Percentiles rank a stretch among this genome's conserved stretches.
These are phyloP conservation scores for Toxotes lorentzi DNA, from an alignment of 2,797 vertebrate genomes.

Conservation along the genomic window DNA sequence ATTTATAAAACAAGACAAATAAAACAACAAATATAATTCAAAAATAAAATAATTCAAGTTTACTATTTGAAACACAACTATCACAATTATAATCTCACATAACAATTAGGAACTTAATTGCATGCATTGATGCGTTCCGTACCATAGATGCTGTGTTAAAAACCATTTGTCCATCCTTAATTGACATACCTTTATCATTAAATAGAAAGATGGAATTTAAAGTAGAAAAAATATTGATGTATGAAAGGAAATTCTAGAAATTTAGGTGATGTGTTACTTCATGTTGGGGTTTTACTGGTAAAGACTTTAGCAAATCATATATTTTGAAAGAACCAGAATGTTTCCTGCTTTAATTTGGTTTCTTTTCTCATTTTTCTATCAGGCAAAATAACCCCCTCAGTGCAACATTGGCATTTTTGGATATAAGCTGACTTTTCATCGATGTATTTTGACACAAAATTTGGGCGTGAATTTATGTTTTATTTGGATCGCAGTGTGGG, in stretches of 20 bases:
- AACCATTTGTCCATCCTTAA: slow-evolving; percentile 80
- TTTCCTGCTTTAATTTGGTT: slow-evolving; percentile 27
- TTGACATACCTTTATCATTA: slow-evolving; percentile 78
- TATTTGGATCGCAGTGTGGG: slow-evolving; percentile 42
- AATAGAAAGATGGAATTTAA: slow-evolving; percentile 80
- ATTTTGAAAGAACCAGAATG: slow-evolving; percentile 30
- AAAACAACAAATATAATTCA: slow-evolving; percentile 87
- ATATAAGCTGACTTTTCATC: slow-evolving; percentile 5
- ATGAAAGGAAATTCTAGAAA: slow-evolving; percentile 76
- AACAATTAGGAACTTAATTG: slow-evolving; percentile 90
- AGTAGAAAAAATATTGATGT: slow-evolving; percentile 75
- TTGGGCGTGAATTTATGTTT: slow-evolving; percentile 14
- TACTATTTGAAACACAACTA: slow-evolving; percentile 90
- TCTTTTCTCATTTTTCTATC: background rate
- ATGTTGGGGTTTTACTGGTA: slow-evolving; percentile 14
- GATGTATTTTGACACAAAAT: slow-evolving; percentile 7
- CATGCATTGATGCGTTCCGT: slow-evolving; percentile 91
- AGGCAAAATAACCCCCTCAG: background rate
- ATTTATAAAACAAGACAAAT: slow-evolving; percentile 87
- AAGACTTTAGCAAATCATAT: slow-evolving; percentile 1
- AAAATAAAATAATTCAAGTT: slow-evolving; percentile 89
- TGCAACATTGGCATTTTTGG: slow-evolving; percentile 5
- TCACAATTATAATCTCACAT: slow-evolving; percentile 91
- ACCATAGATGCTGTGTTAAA: slow-evolving; percentile 90
- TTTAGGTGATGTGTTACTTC: slow-evolving; percentile 45